Base-by-base conservation (phyloP, 2,797 vertebrate genomes). In the Semotilus atromaculatus region DNA sequence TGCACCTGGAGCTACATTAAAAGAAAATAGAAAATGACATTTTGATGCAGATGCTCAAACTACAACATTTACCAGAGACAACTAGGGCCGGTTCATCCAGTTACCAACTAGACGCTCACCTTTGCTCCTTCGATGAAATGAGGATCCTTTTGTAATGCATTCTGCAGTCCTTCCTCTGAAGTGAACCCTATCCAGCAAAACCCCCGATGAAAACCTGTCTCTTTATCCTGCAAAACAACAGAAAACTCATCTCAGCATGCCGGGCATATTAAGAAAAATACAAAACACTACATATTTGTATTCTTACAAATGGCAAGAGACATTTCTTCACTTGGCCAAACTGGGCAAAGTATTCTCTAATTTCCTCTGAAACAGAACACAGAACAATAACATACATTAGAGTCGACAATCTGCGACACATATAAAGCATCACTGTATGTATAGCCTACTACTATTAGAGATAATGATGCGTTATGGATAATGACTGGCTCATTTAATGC, bases 201-300 rank as follows among this genome's bases (percentile, higher is more conserved):
- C 6, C 97, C 97, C 91, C 0, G 93, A 87, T 98, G 97, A 93
- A 99, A 99, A 34, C 98, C 98, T 0, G 97, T 98, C 1, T 95
- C 92, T 94, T 81, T 95, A 89, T 98, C 92, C 98, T 99, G 92
- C 68, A 80, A 85, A 14, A 82, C 23, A 86, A 40, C 6, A 71
- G 1, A 72, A 19, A 79, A 34, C 13, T 19, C 1, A 11, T 38
- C 36, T 74, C 58, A 72, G 48, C 34, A 40, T 31, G 1, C 36
- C 13, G 14, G 19, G 16, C 3, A 58, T 48, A 34, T 19, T 29
- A 38, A 40, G 2, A 18, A 67, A 18, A 26, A 23, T 6, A n/a
- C 4, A 0, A 29, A 9, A 10, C 60, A 31, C 26, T n/a, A 18
- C 4, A 26, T 18, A 40, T 26, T 3, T 13, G 5, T 38, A 23